Conservation (phyloP, 2,888 invertebrate species). For the Archips crataeganus region DNA sequence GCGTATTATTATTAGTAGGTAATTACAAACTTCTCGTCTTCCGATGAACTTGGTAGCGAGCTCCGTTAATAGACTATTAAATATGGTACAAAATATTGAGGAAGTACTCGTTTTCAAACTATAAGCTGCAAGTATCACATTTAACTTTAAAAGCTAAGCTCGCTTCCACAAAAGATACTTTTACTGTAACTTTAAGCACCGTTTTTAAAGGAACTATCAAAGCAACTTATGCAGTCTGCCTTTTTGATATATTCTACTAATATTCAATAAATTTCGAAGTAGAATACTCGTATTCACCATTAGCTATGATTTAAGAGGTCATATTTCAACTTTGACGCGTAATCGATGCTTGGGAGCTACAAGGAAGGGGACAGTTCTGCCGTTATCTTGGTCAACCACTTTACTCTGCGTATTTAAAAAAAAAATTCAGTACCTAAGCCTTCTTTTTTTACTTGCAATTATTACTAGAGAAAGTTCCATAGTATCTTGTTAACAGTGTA, state of each 20-base stretch:
- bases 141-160: constrained; percentile 37
- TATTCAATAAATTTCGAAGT: constrained; percentile 71
- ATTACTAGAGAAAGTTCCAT: not conserved
- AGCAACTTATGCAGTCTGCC: constrained; percentile 57
- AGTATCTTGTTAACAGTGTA: not conserved
- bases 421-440: not conserved
- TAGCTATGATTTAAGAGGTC: constrained; percentile 77
- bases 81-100: constrained; percentile 33
- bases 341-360: constrained; percentile 68
- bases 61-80: constrained; percentile 41
- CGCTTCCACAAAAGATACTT: constrained; percentile 39
- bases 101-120: constrained; percentile 36
- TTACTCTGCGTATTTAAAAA: not conserved
- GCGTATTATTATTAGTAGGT: constrained; percentile 27
- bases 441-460: not conserved
- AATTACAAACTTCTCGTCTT: constrained; percentile 30
- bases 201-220: constrained; percentile 50
- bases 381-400: constrained; percentile 11
- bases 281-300: constrained; percentile 80
- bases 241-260: constrained; percentile 72
- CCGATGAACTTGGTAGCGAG: constrained; percentile 40
- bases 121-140: constrained; percentile 26
- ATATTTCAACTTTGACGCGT: constrained; percentile 71
- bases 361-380: constrained; percentile 58
- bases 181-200: constrained; percentile 44